Percentiles rank a stretch among this genome's conserved stretches.
phyloP scores from a whole-genome alignment of 2,113 vertebrate genomes.

The Panurus biarmicus region DNA sequence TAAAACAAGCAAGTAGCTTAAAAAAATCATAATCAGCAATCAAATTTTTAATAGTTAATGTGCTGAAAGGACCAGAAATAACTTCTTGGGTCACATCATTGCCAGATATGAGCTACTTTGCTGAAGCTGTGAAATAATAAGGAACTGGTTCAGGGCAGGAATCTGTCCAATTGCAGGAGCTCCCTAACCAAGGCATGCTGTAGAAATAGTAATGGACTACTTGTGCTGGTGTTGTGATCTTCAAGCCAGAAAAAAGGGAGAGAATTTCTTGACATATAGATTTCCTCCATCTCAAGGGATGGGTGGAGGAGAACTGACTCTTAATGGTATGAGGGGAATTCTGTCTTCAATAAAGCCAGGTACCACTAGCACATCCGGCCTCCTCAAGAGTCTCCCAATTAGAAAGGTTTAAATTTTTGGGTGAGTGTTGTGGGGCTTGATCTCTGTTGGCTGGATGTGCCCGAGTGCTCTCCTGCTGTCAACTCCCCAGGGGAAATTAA shows the following conservation, averaged over 20 bases:
- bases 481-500: background rate
- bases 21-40: background rate
- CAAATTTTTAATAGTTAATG: background rate
- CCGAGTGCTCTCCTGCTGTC: fast-evolving
- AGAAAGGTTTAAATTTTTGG: background rate
- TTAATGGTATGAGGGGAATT: background rate
- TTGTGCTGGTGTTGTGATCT: background rate
- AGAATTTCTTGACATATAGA: background rate
- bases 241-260: background rate
- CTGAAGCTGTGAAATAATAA: background rate
- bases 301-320: background rate
- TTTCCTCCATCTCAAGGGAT: too few species aligned
- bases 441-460: background rate
- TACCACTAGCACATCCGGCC: background rate
- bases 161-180: background rate
- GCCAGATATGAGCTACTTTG: background rate
- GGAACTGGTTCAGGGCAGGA: background rate
- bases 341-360: background rate
- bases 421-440: too few species aligned
- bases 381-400: background rate
- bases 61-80: background rate
- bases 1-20: background rate
- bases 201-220: fast-evolving
- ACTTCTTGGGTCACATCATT: background rate
- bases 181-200: fast-evolving